Conservation (phyloP, 2,113 vertebrate species). For the Alosa alosa region DNA sequence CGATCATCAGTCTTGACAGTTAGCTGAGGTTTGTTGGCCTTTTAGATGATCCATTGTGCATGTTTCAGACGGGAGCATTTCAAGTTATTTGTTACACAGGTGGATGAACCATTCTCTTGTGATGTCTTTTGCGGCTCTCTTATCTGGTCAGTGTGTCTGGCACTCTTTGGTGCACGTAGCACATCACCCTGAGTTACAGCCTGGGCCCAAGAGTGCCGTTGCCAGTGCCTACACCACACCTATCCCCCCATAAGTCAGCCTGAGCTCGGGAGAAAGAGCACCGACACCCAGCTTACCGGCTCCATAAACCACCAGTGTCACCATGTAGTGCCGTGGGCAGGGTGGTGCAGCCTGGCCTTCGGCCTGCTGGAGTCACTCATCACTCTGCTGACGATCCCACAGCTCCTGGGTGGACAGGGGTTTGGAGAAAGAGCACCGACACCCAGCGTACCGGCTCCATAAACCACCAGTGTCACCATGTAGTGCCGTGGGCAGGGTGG, state of each 20-base stretch:
- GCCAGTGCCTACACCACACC: background rate
- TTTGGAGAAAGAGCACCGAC: background rate
- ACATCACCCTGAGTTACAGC: background rate
- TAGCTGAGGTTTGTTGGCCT: too few relatives aligned
- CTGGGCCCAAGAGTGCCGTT: background rate
- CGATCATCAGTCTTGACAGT: too few relatives aligned
- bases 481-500: background rate
- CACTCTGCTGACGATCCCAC: background rate
- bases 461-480: background rate
- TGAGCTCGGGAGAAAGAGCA: background rate
- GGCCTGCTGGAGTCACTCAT: background rate
- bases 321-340: background rate
- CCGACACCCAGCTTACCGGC: background rate
- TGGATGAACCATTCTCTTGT: background rate
- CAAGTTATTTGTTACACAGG: too few relatives aligned
- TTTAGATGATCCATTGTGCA: too few relatives aligned
- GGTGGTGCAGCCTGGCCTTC: background rate
- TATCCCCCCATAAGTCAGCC: background rate
- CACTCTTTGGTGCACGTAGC: background rate
- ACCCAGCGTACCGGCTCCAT: background rate
- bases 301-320: background rate
- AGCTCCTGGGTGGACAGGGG: background rate
- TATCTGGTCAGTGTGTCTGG: background rate
- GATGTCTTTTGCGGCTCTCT: background rate
- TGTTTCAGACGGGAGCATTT: background rate